Base-by-base conservation (phyloP, 2,113 vertebrate species). In the Thalassoma bifasciatum region DNA sequence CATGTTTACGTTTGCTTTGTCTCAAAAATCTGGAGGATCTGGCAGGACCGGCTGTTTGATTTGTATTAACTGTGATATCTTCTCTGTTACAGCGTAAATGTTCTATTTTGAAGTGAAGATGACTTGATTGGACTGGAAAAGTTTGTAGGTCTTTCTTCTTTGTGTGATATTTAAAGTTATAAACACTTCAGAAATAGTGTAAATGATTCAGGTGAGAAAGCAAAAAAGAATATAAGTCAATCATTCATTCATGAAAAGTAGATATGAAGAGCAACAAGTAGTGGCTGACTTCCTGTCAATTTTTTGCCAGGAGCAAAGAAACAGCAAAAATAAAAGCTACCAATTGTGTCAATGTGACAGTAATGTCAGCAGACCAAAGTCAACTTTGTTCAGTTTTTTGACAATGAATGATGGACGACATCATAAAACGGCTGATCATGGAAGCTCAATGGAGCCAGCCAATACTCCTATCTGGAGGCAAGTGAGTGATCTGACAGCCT, bases 401-500 rank as follows among this genome's bases (percentile, higher is more conserved):
- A 23, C 24, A n/a, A 47, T 21, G n/a, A 60, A 42, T 21, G 44
- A 46, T 56, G 47, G 21, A 38, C 37, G 40, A n/a, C 46, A 21
- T 23, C 17, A 24, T 51, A n/a, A 69, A 60, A 65, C 30, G 24
- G 30, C 53, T 17, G 36, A 54, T 53, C n/a, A 10, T 6, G 23
- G 36, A 73, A 42, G n/a, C 42, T 51, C 16, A 19, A 24, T 63
- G 38, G 53, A 68, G 34, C 34, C 50, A 16, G 63, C 54, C 34
- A 24, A 16, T 42, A 57, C 22, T 53, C 12, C 1, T 10, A 23
- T 64, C 23, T 64, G 13, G 36, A 72, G 52, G 49, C 23, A 30
- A 67, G 8, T 37, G 14, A 57, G n/a, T 26, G 22, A 4, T 56
- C 22, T 61, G 66, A 67, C 71, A 75, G 50, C 21, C 34, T 76